Conservation (phyloP, 2,113 vertebrate genomes). For the Merops nubicus region DNA sequence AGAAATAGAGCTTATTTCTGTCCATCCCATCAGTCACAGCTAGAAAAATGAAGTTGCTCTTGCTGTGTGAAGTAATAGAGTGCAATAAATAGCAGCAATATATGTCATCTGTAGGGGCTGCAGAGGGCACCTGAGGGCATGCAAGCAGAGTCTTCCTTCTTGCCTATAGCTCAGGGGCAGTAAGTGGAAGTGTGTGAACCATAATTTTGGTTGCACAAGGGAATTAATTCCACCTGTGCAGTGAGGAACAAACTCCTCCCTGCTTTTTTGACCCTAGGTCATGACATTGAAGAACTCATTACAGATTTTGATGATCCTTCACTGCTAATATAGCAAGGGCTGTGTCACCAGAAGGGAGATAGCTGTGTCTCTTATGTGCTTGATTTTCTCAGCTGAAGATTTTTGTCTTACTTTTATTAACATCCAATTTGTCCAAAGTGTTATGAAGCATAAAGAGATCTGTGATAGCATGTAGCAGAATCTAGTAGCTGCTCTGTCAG, state of each 20-base stretch:
- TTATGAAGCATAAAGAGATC: not conserved
- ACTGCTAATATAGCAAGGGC: not conserved
- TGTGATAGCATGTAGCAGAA: not conserved
- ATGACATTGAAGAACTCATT: not conserved
- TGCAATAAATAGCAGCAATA: not conserved
- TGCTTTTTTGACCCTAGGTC: not conserved
- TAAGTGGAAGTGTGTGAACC: not conserved
- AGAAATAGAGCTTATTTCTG: not conserved
- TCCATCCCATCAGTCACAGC: not conserved
- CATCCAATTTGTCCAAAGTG: not conserved
- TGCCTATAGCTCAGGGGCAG: not conserved
- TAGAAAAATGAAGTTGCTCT: not conserved
- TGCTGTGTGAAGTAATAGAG: not conserved
- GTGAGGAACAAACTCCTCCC: not conserved
- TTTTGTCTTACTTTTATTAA: not conserved
- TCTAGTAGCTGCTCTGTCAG: not conserved
- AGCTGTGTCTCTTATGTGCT: not conserved
- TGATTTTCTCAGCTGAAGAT: not conserved
- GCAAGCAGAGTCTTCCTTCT: not conserved
- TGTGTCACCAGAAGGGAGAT: not conserved
- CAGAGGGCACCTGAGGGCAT: fast-evolving
- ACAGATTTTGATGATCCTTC: not conserved
- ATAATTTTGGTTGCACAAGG: not conserved
- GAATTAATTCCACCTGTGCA: not conserved
- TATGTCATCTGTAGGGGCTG: fast-evolving